Conservation (phyloP, 2,113 vertebrate genomes). For the Xerus inauris region DNA sequence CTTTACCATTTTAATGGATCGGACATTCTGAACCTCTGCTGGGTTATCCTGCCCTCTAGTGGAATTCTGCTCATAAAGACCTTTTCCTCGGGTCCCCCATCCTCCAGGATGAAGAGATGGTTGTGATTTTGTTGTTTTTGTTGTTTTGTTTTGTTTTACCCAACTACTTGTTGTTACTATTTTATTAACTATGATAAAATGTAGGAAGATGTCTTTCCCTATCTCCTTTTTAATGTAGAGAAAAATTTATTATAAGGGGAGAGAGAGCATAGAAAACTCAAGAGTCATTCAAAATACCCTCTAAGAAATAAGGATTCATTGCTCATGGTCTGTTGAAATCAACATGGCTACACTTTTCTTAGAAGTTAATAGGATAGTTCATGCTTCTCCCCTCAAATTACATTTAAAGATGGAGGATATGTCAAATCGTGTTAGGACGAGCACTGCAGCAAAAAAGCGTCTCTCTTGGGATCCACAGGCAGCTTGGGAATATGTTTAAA, state of each 20-base stretch:
- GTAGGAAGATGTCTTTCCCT: not conserved
- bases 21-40: not conserved
- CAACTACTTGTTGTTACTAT: not conserved
- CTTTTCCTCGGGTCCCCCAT: not conserved
- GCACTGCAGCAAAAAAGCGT: not conserved
- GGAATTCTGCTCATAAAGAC: conserved; percentile 6
- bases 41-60: conserved; percentile 62
- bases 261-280: not conserved
- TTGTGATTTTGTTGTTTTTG: too few relatives aligned
- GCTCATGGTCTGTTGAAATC: not conserved
- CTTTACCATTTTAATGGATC: not conserved
- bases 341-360: not conserved
- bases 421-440: not conserved
- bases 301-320: not conserved
- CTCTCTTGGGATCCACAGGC: not conserved
- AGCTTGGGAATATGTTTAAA: conserved; percentile 37
- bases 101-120: not conserved
- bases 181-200: not conserved
- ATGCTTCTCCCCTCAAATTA: not conserved
- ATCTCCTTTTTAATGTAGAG: not conserved
- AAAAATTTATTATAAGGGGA: conserved; percentile 21
- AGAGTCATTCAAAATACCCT: not conserved
- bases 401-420: not conserved
- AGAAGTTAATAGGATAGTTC: not conserved
- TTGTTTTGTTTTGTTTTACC: not conserved